Evolutionary conservation across 2,888 invertebrate genomes (phyloP).

Genomic region (Trissolcus japonicus): DNA sequence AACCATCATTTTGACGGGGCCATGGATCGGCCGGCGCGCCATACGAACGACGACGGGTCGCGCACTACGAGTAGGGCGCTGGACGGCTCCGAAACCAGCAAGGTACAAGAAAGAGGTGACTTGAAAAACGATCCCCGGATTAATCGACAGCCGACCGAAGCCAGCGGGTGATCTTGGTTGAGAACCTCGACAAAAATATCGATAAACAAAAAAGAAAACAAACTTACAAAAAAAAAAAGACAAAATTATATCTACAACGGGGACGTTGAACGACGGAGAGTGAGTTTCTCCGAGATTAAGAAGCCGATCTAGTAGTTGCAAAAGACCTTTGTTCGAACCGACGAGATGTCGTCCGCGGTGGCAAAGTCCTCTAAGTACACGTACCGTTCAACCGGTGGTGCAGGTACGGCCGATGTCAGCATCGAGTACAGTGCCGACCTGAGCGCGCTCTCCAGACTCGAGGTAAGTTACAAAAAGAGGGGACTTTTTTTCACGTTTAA

Average conservation of each 20-base stretch:
- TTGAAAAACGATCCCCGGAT: conserved; percentile 43
- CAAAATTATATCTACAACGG: neutral
- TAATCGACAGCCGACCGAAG: conserved; percentile 38
- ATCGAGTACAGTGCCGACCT: conserved; percentile 96
- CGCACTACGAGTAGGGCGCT: conserved; percentile 80
- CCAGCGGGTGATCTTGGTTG: conserved; percentile 22
- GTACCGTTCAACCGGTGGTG: conserved; percentile 91
- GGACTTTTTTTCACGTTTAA: neutral
- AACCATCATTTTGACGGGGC: conserved; percentile 70
- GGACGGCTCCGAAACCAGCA: conserved; percentile 75
- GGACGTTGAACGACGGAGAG: conserved; percentile 37
- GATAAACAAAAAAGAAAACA: neutral
- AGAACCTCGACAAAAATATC: conserved; percentile 19
- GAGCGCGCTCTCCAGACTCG: conserved; percentile 95
- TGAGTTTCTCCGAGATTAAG: conserved; percentile 35
- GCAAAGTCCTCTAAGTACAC: conserved; percentile 93
- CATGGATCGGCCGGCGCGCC: conserved; percentile 77
- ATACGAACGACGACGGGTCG: conserved; percentile 81
- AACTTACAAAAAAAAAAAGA: neutral
- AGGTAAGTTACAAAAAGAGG: conserved; percentile 81
- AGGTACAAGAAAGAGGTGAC: conserved; percentile 55
- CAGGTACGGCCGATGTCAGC: conserved; percentile 88
- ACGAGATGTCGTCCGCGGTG: conserved; percentile 82
- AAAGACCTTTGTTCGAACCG: conserved; percentile 26
- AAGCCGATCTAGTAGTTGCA: conserved; percentile 10